Evolutionary conservation across 2,797 vertebrate genomes (phyloP).

Genomic region (Dendrocincla fuliginosa): DNA sequence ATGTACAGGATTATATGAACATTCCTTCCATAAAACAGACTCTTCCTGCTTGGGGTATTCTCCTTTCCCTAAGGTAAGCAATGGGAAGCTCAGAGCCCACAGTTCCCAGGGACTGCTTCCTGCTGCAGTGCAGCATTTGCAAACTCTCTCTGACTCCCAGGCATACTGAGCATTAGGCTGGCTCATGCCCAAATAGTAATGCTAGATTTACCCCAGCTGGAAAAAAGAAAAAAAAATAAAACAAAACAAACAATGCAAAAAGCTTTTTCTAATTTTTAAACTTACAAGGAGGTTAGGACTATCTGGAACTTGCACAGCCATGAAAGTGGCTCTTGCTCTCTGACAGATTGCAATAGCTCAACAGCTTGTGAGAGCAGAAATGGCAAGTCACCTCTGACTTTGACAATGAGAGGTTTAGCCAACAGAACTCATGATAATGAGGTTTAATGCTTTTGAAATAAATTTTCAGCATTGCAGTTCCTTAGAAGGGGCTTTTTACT

Average conservation of each 20-base stretch:
- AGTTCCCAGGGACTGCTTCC: conserved; percentile 41
- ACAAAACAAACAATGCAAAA: not conserved
- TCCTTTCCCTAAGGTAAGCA: conserved; percentile 33
- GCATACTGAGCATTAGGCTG: not conserved
- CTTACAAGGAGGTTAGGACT: not conserved
- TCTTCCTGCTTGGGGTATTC: conserved; percentile 15
- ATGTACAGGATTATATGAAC: not conserved
- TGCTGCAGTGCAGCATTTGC: not conserved
- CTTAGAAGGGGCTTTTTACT: not conserved
- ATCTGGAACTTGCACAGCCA: not conserved
- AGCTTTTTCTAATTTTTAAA: not conserved
- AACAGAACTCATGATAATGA: not conserved
- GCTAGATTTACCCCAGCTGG: not conserved
- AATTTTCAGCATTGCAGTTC: not conserved
- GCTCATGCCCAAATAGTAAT: not conserved
- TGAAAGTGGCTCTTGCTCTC: not conserved
- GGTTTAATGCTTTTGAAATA: not conserved
- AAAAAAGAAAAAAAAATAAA: not conserved
- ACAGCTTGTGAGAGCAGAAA: not conserved
- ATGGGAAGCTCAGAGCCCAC: not conserved
- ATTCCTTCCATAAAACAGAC: not conserved
- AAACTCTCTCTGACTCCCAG: not conserved
- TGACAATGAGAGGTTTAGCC: not conserved
- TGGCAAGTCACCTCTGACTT: not conserved
- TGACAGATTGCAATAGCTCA: not conserved